These are phyloP conservation scores for Meles meles DNA, from an alignment of 2,113 vertebrate species.

Conservation along the genomic window DNA sequence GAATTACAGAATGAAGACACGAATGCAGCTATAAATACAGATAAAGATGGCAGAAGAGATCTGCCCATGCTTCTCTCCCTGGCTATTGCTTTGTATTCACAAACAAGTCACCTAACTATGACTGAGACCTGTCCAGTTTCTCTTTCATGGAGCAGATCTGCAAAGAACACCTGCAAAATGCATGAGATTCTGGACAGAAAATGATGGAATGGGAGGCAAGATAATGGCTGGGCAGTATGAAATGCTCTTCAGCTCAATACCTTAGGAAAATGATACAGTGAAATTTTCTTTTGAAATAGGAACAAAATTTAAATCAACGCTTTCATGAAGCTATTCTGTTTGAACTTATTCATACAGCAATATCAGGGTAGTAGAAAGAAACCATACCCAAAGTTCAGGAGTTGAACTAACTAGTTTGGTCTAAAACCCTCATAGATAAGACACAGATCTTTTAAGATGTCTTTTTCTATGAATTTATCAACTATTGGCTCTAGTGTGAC, in stretches of 20 bases:
- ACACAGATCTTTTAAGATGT: neutral
- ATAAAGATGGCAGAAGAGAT: neutral
- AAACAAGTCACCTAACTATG: neutral
- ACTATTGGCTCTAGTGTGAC: neutral
- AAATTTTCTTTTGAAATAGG: constrained; percentile 45
- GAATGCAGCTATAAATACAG: neutral
- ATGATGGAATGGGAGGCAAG: neutral
- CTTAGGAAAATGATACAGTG: neutral
- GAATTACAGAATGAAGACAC: neutral
- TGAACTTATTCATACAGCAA: neutral
- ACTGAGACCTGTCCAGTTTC: neutral
- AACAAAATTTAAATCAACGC: constrained; percentile 4
- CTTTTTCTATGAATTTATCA: neutral
- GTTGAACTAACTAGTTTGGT: neutral
- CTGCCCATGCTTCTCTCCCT: neutral
- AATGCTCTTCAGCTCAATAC: neutral
- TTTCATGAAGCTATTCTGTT: neutral
- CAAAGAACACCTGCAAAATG: neutral
- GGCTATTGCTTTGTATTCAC: neutral
- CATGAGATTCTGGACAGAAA: constrained; percentile 11
- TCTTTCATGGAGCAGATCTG: neutral
- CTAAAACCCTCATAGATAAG: neutral
- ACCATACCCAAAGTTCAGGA: neutral
- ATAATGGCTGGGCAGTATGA: neutral
- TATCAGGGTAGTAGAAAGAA: neutral